Evolutionary conservation across 2,888 invertebrate species (phyloP), one percentile per base, ranked within the genome.

Genomic region (Tenthredo mesomela): DNA sequence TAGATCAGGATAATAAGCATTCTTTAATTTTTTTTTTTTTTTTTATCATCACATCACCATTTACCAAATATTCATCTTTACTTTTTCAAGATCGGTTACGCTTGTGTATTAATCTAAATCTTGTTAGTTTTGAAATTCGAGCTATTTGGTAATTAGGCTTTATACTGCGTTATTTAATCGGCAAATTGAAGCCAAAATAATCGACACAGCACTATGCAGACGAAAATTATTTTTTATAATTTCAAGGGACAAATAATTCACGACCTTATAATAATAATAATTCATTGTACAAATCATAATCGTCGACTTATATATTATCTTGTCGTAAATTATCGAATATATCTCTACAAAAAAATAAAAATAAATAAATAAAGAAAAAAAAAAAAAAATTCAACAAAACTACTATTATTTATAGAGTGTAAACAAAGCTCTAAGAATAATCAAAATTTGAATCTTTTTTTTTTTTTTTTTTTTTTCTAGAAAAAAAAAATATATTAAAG

Each of bases 381-480:
- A 25, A 61, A 61, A 21, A 61, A 25, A 61, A 25, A 7, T n/a
- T n/a, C n/a, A n/a, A n/a, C n/a, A 61, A 10, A 61, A 21, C 61
- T 61, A 61, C 10, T 61, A 61, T 25, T 25, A 61, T 61, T 61
- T 61, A 61, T 61, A 61, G 61, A 61, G 61, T 61, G 25, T 61
- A 12, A 47, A 21, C n/a, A 25, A 61, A 61, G 0, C 61, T 21
- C 61, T 61, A 12, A 61, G 12, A 61, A 25, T 61, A 25, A 61
- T 25, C 61, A 0, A 12, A 61, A 61, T 61, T 25, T 12, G 2
- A 61, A 25, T 61, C 3, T 25, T 12, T 61, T 61, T 25, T 71
- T 61, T 61, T 71, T 33, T 33, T 2, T 33, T 4, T 33, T 33
- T n/a, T n/a, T n/a, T n/a, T n/a, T n/a, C n/a, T n/a, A n/a, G n/a